These are phyloP conservation scores for Rhombomys opimus DNA, from an alignment of 2,113 vertebrate species.

Conservation along the genomic window DNA sequence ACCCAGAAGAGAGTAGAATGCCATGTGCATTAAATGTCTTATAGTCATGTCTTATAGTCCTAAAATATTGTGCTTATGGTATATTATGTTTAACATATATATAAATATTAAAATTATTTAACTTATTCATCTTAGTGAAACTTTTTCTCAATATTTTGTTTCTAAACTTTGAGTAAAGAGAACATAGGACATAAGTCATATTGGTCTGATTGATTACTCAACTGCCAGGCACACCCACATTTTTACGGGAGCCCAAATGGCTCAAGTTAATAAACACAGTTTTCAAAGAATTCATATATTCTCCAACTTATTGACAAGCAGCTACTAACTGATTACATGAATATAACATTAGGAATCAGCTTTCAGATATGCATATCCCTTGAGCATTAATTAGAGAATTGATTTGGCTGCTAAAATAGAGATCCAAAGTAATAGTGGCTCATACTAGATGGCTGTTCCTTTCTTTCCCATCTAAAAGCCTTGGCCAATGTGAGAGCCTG, in stretches of 20 bases:
- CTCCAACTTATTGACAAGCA: background rate
- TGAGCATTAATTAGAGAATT: slow-evolving; percentile 2
- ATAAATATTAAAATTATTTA: background rate
- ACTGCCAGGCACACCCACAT: background rate
- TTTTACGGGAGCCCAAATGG: background rate
- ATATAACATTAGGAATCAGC: slow-evolving; percentile 51
- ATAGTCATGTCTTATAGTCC: background rate
- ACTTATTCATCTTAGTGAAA: background rate
- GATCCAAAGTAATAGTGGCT: background rate
- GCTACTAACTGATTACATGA: background rate
- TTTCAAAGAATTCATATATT: slow-evolving; percentile 34
- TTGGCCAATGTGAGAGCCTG: background rate
- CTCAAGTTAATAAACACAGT: background rate
- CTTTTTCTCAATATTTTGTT: background rate
- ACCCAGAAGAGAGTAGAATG: background rate
- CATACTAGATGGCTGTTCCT: background rate
- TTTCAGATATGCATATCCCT: slow-evolving; percentile 36
- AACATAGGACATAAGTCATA: background rate
- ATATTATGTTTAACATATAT: background rate
- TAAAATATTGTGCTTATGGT: background rate
- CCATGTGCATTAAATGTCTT: background rate
- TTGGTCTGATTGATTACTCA: background rate
- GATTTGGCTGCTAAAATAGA: slow-evolving; percentile 16
- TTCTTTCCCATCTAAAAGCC: background rate
- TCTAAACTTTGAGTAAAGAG: slow-evolving; percentile 4